phyloP scores from a whole-genome alignment of 2,888 invertebrate genomes.

The Boloria euphrosyne region DNA sequence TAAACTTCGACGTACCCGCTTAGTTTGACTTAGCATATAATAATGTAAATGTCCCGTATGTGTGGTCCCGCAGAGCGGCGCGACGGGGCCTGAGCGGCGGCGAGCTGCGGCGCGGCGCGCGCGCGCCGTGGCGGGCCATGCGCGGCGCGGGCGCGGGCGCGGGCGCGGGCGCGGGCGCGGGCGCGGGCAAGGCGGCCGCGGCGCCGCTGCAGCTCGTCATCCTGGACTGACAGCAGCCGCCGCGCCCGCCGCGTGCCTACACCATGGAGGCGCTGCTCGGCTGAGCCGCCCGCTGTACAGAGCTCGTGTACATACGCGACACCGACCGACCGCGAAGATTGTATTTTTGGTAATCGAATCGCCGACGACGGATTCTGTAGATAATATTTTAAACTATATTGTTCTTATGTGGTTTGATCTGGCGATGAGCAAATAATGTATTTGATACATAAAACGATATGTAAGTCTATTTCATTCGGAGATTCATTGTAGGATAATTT shows the following conservation, averaged over 20 bases:
- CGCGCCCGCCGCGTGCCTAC: conserved; percentile 79
- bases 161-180: conserved; percentile 41
- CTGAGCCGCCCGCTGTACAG: conserved; percentile 58
- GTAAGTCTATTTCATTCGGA: conserved; percentile 84
- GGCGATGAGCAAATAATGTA: conserved; percentile 81
- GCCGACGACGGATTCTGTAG: conserved; percentile 81
- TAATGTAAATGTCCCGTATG: neutral
- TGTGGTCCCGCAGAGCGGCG: conserved; percentile 84
- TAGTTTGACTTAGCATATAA: too few species aligned
- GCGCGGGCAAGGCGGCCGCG: conserved; percentile 44
- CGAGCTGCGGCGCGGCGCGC: conserved; percentile 91
- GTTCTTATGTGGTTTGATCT: conserved; percentile 82
- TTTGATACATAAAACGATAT: conserved; percentile 82
- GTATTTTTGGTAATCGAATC: conserved; percentile 81
- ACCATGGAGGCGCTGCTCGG: conserved; percentile 86
- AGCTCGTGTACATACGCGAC: conserved; percentile 64
- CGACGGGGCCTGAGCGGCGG: conserved; percentile 90
- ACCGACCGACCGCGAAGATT: conserved; percentile 63
- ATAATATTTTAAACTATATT: conserved; percentile 82
- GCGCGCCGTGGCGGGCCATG: conserved; percentile 87
- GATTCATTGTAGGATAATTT: conserved; percentile 85
- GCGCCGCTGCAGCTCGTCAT: conserved; percentile 82
- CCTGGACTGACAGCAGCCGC: conserved; percentile 86
- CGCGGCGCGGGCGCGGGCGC: conserved; percentile 53
- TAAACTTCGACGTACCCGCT: too few species aligned